Conservation (phyloP, 2,113 vertebrate genomes). For the Cebus imitator region DNA sequence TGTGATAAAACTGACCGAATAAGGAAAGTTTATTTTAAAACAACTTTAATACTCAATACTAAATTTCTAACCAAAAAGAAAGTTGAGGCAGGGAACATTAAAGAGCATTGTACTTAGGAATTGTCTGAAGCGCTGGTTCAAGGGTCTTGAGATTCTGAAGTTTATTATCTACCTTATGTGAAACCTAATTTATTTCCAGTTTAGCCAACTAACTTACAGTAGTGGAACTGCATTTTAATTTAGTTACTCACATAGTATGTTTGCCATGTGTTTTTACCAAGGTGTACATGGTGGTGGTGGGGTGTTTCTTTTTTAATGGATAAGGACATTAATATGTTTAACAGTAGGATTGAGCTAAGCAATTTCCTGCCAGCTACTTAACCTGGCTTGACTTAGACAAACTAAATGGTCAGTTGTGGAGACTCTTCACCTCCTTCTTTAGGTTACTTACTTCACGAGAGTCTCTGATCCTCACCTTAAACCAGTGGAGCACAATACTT, state of each 20-base stretch:
- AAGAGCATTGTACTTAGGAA: neutral
- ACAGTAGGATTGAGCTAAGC: neutral
- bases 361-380: neutral
- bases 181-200: neutral
- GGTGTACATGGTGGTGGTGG: neutral
- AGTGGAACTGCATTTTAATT: neutral
- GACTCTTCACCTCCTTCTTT: neutral
- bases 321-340: neutral
- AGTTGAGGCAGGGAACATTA: neutral
- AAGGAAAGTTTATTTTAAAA: conserved; percentile 23
- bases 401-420: neutral
- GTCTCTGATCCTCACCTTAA: neutral
- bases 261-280: neutral
- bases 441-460: neutral
- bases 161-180: neutral
- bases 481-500: neutral
- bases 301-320: neutral
- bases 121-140: neutral
- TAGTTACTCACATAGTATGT: neutral
- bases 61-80: neutral
- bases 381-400: neutral
- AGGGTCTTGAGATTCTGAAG: neutral
- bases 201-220: neutral
- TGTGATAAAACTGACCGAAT: neutral
- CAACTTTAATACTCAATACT: neutral